Percentiles rank a stretch among this genome's conserved stretches.
Conservation (phyloP, 2,113 vertebrate genomes). For the Nannospalax galili region DNA sequence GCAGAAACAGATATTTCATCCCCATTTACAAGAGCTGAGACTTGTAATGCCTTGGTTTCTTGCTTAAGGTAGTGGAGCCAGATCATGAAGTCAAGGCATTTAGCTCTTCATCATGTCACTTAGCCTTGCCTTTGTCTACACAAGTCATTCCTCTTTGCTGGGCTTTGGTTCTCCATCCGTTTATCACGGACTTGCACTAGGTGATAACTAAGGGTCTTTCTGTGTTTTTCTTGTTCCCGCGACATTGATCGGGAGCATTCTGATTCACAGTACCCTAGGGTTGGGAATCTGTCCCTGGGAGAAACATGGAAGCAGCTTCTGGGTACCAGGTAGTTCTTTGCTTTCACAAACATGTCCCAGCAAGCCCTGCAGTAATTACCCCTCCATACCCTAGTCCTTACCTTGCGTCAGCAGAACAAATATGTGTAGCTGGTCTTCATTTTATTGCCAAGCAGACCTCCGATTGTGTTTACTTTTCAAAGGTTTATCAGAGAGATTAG, state of each 20-base stretch:
- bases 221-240: neutral
- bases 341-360: neutral
- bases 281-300: neutral
- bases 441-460: slow-evolving; percentile 21
- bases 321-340: neutral
- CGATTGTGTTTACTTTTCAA: slow-evolving; percentile 73
- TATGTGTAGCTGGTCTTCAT: neutral
- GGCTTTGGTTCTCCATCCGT: neutral
- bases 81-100: neutral
- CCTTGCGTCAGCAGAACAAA: slow-evolving; percentile 5
- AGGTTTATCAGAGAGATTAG: slow-evolving; percentile 80
- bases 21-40: neutral
- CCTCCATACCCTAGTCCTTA: accelerated
- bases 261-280: neutral
- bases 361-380: neutral
- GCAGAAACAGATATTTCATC: neutral
- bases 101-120: neutral
- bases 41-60: neutral
- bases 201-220: neutral
- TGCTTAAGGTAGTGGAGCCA: neutral
- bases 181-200: neutral
- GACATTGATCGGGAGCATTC: neutral
- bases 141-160: neutral
- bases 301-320: neutral
- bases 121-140: neutral